phyloP scores from a whole-genome alignment of 2,797 vertebrate species.

The Coregonus suidteri region DNA sequence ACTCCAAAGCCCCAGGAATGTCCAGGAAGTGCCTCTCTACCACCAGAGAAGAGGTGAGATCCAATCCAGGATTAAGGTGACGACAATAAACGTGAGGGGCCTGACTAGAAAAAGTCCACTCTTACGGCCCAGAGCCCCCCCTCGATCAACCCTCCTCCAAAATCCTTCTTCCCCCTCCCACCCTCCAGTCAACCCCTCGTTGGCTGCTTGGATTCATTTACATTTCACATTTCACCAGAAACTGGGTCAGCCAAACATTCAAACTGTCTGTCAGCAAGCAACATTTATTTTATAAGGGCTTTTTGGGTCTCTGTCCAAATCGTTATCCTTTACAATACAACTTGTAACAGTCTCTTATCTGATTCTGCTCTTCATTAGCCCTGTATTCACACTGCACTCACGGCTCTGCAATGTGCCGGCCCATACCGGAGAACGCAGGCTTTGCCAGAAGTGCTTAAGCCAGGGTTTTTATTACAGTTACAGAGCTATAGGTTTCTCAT shows the following conservation, averaged over 20 bases:
- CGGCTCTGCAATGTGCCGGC: slow-evolving; percentile 33
- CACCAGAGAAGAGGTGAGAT: slow-evolving; percentile 72
- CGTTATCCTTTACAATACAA: slow-evolving; percentile 44
- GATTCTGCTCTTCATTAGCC: slow-evolving; percentile 54
- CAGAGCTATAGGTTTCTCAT: slow-evolving; percentile 2
- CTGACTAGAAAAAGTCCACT: slow-evolving; percentile 21
- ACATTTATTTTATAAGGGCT: slow-evolving; percentile 68
- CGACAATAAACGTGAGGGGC: slow-evolving; percentile 44
- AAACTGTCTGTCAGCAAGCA: slow-evolving; percentile 57
- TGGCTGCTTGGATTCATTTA: slow-evolving; percentile 55
- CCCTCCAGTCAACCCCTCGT: slow-evolving; percentile 26
- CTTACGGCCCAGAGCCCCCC: slow-evolving; percentile 39
- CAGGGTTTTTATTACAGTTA: not conserved
- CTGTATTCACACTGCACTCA: slow-evolving; percentile 39
- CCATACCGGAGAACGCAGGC: slow-evolving; percentile 3
- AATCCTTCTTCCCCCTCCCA: slow-evolving; percentile 6
- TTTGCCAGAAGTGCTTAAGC: slow-evolving; percentile 15
- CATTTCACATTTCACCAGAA: slow-evolving; percentile 64
- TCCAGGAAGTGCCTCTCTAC: slow-evolving; percentile 71
- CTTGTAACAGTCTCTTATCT: slow-evolving; percentile 52
- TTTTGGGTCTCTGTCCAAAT: slow-evolving; percentile 49
- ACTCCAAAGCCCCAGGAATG: slow-evolving; percentile 73
- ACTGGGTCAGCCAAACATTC: slow-evolving; percentile 72
- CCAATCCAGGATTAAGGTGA: slow-evolving; percentile 59
- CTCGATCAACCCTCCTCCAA: not conserved